Base-by-base conservation (phyloP, 2,113 vertebrate genomes). In the Gallinago undulata region DNA sequence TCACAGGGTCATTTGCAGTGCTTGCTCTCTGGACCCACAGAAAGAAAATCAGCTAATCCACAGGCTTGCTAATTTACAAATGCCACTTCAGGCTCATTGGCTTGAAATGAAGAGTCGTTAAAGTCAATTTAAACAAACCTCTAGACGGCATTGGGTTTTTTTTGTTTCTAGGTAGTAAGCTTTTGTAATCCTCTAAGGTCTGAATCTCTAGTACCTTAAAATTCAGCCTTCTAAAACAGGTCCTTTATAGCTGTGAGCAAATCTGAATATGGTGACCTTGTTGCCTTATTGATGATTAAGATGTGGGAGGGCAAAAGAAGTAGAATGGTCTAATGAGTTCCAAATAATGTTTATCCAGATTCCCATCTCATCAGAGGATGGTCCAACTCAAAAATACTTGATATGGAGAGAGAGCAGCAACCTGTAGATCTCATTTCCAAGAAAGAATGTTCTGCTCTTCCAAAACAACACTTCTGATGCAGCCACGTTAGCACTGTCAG, bases 321-420 rank as follows among this genome's bases (percentile, higher is more conserved):
- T 41, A 68, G 37, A 85, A 76, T 53, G 39, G 9, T 60, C 2
- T 24, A 93, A 77, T 30, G 62, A 64, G 59, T 80, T 93, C 72
- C 90, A 84, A 93, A 94, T 74, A 80, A 67, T 72, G 89, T 84
- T 93, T 93, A 17, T 50, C 10, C 48, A 79, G 17, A 22, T 91
- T 72, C 9, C 21, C 57, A 51, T 35, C 11, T 75, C 62, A 64
- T 74, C 35, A 64, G 47, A 64, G 10, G 35, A 66, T 43, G 14
- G 37, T 30, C 14, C 28, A 63, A n/a, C n/a, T 92, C 53, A 80
- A 62, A 75, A 27, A 13, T 80, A 57, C 47, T 24, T 78, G 19
- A 30, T 39, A 59, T 2, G n/a, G 18, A 51, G 5, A 76, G 18
- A 35, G 25, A 90, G 19, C 13, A 74, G n/a, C 27, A 74, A 84